phyloP scores from a whole-genome alignment of 2,797 vertebrate species.

The Cetoscarus ocellatus region DNA sequence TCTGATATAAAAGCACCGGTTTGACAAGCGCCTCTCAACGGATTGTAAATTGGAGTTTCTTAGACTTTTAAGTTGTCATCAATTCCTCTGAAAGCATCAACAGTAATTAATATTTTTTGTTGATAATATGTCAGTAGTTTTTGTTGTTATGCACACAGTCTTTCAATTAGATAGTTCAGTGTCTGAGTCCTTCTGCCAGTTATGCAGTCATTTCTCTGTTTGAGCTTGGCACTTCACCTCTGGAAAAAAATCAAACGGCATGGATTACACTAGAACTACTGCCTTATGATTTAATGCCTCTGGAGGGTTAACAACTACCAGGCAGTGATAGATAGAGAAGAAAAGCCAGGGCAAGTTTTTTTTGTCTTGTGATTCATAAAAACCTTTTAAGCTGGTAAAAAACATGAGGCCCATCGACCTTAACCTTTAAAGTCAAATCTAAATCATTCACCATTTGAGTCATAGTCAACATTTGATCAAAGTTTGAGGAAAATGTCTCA shows the following conservation, averaged over 20 bases:
- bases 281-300: too few relatives aligned
- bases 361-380: too few relatives aligned
- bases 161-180: slow-evolving; percentile 7
- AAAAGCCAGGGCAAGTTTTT: too few relatives aligned
- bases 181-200: slow-evolving; percentile 2
- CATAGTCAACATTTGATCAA: too few relatives aligned
- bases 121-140: slow-evolving; percentile 31
- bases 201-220: slow-evolving; percentile 9
- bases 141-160: slow-evolving; percentile 4
- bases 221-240: slow-evolving; percentile 6
- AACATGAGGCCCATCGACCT: too few relatives aligned
- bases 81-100: slow-evolving; percentile 12
- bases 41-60: slow-evolving; percentile 17
- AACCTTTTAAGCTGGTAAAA: too few relatives aligned
- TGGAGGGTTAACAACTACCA: too few relatives aligned
- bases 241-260: slow-evolving; percentile 1
- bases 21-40: slow-evolving; percentile 14
- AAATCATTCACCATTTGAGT: too few relatives aligned
- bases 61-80: background rate
- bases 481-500: too few relatives aligned
- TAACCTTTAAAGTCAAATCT: too few relatives aligned
- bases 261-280: too few relatives aligned
- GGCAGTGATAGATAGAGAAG: too few relatives aligned
- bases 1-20: slow-evolving; percentile 38
- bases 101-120: slow-evolving; percentile 10